Evolutionary conservation across 1,140 invertebrate species (phyloP), one percentile per base, ranked within the genome.

Genomic region (Rhysida immarginata): DNA sequence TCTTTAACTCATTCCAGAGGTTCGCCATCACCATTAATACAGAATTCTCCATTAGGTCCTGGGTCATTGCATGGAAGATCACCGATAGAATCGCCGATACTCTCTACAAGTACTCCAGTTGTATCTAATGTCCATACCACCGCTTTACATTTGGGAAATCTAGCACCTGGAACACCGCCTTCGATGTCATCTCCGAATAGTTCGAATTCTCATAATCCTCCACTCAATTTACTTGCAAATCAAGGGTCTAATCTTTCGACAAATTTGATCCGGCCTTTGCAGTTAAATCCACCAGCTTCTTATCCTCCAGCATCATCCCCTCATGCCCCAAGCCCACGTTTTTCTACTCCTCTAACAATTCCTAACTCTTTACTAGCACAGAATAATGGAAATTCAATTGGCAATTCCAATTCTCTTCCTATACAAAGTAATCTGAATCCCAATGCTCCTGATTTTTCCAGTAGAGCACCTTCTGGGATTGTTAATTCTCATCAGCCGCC

Each of bases 381-480:
- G 13, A 53, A 53, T 27, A 18, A 8, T n/a, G n/a, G 65, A 48
- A 64, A 69, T 53, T 68, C 69, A 23, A 68, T 70, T 20, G 25
- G 3, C 5, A 67, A 72, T 67, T 43, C 21, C 2, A 44, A 24
- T 24, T 60, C 70, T 48, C 69, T 69, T 5, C 66, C 70, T 50
- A 70, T 75, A 26, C 70, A 73, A 57, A 89, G 85, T 29, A 77
- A 85, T 50, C 75, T 92, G 50, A 92, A 92, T 73, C 87, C 87
- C 1, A 81, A 87, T 63, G 87, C 88, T 20, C 86, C 87, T 1
- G 86, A 90, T 69, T 92, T 91, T 66, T 78, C 78, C 48, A 59
- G 60, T 51, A 58, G 62, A 41, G 26, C 60, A n/a, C 54, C 56
- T 16, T 2, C n/a, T 25, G 26, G 21, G 16, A 42, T 55, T 20